Evolutionary conservation across 2,888 invertebrate species (phyloP), one percentile per base, ranked within the genome.

Genomic region (Pachymerium ferrugineum): DNA sequence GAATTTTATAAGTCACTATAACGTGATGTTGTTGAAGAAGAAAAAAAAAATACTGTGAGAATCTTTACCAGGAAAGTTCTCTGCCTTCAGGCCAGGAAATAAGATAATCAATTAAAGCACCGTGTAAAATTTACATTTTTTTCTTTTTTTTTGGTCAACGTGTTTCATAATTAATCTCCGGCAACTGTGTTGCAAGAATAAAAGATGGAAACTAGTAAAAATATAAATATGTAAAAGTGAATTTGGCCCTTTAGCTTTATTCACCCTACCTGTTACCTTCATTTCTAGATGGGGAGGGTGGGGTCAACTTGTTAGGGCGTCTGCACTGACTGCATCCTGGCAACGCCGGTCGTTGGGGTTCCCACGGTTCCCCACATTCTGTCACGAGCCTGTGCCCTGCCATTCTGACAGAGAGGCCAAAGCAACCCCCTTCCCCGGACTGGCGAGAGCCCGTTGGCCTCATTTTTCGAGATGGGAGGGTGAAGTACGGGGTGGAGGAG

Each of bases 281-380:
- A 28, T 25, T n/a, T 28, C 10, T 12, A 62, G 62, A 62, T 62
- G 62, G 62, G 62, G 62, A 62, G 62, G 62, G 62, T 62, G 62
- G 62, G 62, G 62, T 62, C 62, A 62, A 62, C 62, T 62, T 62
- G 62, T 62, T 62, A 28, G 62, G 62, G 62, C 62, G 62, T 62
- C 62, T 62, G 62, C 62, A 62, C 62, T 62, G 28, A 28, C 62
- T 42, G 54, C 72, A 72, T 54, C 72, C 47, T 72, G 72, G 72
- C 72, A 72, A 72, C 54, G 54, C 72, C 22, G 72, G 72, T 73
- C 73, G 35, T 22, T 33, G 22, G 68, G 35, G 29, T 73, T 73
- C 73, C 73, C 73, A 73, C 73, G 73, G 67, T 73, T 67, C 67
- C 73, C 33, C 47, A 54, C 72, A 72, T 72, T 72, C 72, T 72